phyloP scores from a whole-genome alignment of 2,888 invertebrate species.

The Callinectes sapidus region DNA sequence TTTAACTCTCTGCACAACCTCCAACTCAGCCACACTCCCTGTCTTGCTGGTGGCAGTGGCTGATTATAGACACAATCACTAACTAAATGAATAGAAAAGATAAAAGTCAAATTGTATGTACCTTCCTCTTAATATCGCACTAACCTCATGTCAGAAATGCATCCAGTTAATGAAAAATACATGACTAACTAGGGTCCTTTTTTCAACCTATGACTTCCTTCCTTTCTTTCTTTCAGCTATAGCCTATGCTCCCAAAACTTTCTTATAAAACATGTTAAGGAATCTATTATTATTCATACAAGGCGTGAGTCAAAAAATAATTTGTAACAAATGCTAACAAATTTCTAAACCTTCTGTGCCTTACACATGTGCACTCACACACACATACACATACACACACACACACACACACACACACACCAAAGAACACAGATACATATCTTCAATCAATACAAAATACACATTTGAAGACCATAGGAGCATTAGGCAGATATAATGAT shows the following conservation, averaged over 20 bases:
- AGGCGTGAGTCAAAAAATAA: neutral
- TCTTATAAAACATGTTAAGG: neutral
- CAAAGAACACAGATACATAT: too few species aligned
- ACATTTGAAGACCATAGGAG: neutral
- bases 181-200: neutral
- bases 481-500: neutral
- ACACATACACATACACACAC: slow-evolving; percentile 26
- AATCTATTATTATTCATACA: neutral
- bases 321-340: neutral
- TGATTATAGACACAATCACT: neutral
- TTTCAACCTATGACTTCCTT: neutral
- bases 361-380: neutral
- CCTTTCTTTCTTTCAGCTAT: neutral
- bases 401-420: slow-evolving; percentile 29
- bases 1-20: neutral
- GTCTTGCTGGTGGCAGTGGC: neutral
- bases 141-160: neutral
- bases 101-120: neutral
- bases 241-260: neutral
- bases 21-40: neutral
- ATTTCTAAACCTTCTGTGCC: neutral
- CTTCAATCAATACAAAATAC: neutral
- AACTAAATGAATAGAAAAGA: neutral
- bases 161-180: neutral
- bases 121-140: neutral